These are phyloP conservation scores for Megalops atlanticus DNA, from an alignment of 2,113 vertebrate species.

Conservation along the genomic window DNA sequence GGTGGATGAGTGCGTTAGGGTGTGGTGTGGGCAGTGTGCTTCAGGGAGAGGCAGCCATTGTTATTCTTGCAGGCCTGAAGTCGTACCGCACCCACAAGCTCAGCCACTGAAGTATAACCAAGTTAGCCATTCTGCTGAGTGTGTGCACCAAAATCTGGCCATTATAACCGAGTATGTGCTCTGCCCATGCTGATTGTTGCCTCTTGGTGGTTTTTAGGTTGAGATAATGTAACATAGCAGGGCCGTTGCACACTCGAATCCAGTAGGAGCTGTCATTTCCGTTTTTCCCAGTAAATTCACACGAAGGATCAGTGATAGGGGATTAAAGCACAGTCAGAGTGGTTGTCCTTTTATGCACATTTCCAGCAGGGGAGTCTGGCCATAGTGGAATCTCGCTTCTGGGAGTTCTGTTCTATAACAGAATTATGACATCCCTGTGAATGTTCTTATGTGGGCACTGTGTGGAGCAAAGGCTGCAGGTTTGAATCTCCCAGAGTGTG, in stretches of 20 bases:
- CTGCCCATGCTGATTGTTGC: constrained; percentile 23
- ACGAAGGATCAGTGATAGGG: constrained; percentile 41
- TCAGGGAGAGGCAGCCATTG: too few relatives aligned
- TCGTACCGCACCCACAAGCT: background rate
- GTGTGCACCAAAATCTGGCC: constrained; percentile 61
- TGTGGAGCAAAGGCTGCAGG: background rate
- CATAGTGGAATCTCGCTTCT: constrained; percentile 35
- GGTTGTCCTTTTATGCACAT: constrained; percentile 31
- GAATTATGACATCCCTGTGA: constrained; percentile 39
- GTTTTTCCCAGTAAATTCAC: constrained; percentile 26
- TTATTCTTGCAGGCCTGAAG: background rate
- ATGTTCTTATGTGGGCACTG: constrained; percentile 13
- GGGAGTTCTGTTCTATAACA: constrained; percentile 37
- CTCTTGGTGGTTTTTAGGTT: constrained; percentile 14
- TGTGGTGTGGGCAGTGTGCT: constrained; percentile 39
- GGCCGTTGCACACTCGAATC: background rate
- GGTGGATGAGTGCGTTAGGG: constrained; percentile 52
- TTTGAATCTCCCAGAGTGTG: constrained; percentile 20
- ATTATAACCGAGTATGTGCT: constrained; percentile 63
- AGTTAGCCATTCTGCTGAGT: constrained; percentile 46
- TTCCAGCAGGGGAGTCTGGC: constrained; percentile 33
- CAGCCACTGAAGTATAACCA: constrained; percentile 51
- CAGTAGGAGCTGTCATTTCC: constrained; percentile 32
- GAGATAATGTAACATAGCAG: background rate
- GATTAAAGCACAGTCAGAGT: constrained; percentile 40